These are phyloP conservation scores for Psammodynastes pulverulentus DNA, from an alignment of 2,113 vertebrate genomes.

Conservation along the genomic window DNA sequence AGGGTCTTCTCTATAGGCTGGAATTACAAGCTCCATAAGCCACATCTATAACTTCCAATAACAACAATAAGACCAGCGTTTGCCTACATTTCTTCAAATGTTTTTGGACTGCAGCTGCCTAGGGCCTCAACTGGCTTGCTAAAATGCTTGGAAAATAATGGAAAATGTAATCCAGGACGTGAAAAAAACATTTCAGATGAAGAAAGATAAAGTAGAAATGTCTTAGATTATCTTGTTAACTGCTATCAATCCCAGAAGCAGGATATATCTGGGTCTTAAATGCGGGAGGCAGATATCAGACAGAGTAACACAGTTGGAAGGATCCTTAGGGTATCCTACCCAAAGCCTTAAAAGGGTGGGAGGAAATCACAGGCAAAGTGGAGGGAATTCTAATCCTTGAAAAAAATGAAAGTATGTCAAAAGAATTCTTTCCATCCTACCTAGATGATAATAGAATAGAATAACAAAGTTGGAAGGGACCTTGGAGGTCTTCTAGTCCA, in stretches of 20 bases:
- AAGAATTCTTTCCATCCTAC: constrained; percentile 39
- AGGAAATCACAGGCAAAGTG: constrained; percentile 15
- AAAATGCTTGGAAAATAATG: neutral
- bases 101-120: neutral
- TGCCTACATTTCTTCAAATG: neutral
- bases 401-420: constrained; percentile 53
- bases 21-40: neutral
- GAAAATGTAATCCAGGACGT: neutral
- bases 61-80: neutral
- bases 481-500: too few relatives aligned
- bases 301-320: neutral
- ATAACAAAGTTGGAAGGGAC: too few relatives aligned
- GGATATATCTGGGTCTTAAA: neutral
- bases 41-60: neutral
- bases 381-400: constrained; percentile 30
- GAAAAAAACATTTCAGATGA: neutral
- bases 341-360: constrained; percentile 52
- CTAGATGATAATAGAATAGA: neutral
- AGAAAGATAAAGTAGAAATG: constrained; percentile 21
- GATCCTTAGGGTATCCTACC: constrained; percentile 29
- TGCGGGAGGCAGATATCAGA: neutral
- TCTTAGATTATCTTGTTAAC: neutral
- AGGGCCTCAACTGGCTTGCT: neutral
- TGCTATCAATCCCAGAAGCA: neutral
- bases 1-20: neutral